Conservation (phyloP, 2,888 invertebrate species). For the Penaeus monodon region DNA sequence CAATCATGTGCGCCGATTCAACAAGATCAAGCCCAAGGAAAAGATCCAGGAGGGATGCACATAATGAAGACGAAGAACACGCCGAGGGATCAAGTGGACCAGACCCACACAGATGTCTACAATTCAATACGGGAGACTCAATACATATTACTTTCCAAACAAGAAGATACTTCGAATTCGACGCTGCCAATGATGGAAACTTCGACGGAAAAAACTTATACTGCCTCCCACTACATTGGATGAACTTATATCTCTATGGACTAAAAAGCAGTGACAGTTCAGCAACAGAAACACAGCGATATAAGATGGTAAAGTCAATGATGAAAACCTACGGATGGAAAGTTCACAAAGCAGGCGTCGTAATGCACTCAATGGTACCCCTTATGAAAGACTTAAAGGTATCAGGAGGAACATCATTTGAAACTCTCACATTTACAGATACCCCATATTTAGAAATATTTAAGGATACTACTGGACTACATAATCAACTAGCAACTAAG, state of each 20-base stretch:
- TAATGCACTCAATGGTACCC: too few relatives aligned
- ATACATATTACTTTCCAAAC: not conserved
- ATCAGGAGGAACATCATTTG: not conserved
- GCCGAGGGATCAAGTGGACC: too few relatives aligned
- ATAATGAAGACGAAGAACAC: too few relatives aligned
- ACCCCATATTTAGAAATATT: conserved; percentile 4
- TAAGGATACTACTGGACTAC: not conserved
- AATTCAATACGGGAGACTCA: not conserved
- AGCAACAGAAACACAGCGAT: not conserved
- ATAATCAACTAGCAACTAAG: not conserved
- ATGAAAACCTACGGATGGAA: not conserved
- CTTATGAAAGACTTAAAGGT: not conserved
- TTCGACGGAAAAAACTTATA: not conserved
- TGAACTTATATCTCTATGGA: not conserved
- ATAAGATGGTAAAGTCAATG: accelerated
- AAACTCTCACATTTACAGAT: not conserved
- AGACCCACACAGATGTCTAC: not conserved
- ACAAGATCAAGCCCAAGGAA: not conserved
- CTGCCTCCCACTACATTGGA: not conserved
- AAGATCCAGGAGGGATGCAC: too few relatives aligned
- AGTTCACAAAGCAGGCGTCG: not conserved
- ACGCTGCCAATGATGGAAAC: not conserved
- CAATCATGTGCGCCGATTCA: not conserved
- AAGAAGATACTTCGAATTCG: conserved; percentile 6
- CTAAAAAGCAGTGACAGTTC: accelerated